Evolutionary conservation across 2,888 invertebrate species (phyloP), one percentile per base, ranked within the genome.

Genomic region (Agrochola macilenta): DNA sequence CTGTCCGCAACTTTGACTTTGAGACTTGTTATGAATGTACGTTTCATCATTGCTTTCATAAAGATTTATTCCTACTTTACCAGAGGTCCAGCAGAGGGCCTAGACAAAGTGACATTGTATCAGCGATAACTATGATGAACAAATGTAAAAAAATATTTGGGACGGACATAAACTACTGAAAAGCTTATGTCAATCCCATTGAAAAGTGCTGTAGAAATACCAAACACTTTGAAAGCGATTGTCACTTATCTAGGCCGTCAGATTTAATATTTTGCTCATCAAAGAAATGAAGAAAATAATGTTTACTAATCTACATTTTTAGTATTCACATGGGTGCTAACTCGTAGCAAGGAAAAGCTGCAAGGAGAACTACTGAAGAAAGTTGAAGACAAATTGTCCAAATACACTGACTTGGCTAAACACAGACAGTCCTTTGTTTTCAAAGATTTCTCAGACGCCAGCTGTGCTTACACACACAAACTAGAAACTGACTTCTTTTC

Each of bases 321-420:
- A 96, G 96, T 95, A 0, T 96, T 93, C 88, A 91, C 94, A 1
- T 96, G 96, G 96, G 89, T 96, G 8, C 87, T 96, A 0, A 93
- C 95, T 5, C 92, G 96, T 26, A 92, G 79, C 78, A 96, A 95
- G 69, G 93, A 93, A 0, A 93, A 92, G 39, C 88, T 96, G 0
- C 89, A 94, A 75, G 95, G 95, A 0, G 93, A 93, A 0, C 84
- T 84, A 0, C 80, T 95, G 58, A 94, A 94, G 86, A 93, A 92
- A 46, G 92, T 96, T 0, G 95, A 96, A 81, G 90, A 92, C 43
- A 89, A 91, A 0, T 82, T 96, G 1, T 93, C 95, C 0, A 95
- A 94, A 70, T 96, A 95, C 79, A n/a, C 94, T 0, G 96, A 95
- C 54, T 77, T 96, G 61, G 92, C 93, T 4, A 94, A 93, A 39